These are phyloP conservation scores for Xylota sylvarum DNA, from an alignment of 2,888 invertebrate species.

Conservation along the genomic window DNA sequence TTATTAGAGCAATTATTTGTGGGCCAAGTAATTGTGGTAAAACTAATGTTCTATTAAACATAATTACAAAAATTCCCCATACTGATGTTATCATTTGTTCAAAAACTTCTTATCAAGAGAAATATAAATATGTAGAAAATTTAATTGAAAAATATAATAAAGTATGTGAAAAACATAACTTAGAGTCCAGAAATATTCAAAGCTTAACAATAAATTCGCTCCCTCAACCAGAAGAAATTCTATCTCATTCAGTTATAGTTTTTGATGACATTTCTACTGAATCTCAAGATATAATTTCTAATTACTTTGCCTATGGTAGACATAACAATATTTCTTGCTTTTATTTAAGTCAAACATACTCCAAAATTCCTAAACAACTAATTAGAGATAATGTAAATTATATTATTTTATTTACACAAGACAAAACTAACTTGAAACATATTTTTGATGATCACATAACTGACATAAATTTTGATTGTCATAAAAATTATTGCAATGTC, in stretches of 20 bases:
- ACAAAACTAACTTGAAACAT: constrained; percentile 33
- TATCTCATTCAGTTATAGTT: constrained; percentile 16
- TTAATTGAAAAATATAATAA: constrained; percentile 29
- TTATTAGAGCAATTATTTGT: no score
- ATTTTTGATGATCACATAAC: constrained; percentile 37
- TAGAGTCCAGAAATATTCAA: constrained; percentile 25
- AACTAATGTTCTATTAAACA: no score
- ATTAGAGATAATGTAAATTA: constrained; percentile 43
- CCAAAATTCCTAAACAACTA: constrained; percentile 29
- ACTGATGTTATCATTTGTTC: no score
- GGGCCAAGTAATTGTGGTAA: no score
- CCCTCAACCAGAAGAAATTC: constrained; percentile 26
- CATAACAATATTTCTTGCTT: no score
- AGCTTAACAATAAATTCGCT: constrained; percentile 25
- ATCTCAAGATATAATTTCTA: not conserved
- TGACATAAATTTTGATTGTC: constrained; percentile 24
- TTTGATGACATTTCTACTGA: constrained; percentile 35
- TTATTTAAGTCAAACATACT: not conserved
- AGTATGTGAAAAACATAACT: constrained; percentile 23
- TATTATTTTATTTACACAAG: constrained; percentile 32
- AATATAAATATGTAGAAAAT: constrained; percentile 3
- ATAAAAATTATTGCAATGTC: constrained; percentile 25
- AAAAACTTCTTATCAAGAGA: no score
- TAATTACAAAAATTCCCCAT: constrained; percentile 41
- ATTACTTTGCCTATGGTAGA: no score